Evolutionary conservation across 2,113 vertebrate species (phyloP).

Genomic region (Spermophilus dauricus): DNA sequence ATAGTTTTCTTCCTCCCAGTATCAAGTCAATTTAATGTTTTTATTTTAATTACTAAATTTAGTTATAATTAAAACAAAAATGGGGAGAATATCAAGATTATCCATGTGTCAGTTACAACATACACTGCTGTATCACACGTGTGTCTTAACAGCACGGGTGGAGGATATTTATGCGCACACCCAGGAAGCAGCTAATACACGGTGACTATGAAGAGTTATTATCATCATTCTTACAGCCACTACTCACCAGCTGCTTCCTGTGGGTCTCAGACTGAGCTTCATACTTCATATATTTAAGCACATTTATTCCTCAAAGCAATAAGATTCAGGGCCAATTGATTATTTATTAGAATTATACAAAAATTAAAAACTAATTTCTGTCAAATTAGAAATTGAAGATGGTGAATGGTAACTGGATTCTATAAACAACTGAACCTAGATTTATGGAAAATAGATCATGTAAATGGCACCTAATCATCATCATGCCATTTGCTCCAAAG

Average conservation of each 20-base stretch:
- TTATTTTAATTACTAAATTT: neutral
- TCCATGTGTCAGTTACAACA: neutral
- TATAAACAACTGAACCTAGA: neutral
- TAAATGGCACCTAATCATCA: neutral
- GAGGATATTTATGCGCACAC: neutral
- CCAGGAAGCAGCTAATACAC: neutral
- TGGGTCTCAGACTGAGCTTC: neutral
- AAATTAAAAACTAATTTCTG: neutral
- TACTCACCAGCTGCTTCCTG: neutral
- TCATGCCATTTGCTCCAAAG: neutral
- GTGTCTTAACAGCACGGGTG: neutral
- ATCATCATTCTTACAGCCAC: neutral
- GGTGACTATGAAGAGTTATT: rapidly evolving
- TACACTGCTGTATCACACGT: neutral
- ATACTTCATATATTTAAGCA: neutral
- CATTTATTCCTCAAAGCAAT: neutral
- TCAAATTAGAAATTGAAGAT: constrained; percentile 20
- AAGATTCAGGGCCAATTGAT: neutral
- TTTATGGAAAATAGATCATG: neutral
- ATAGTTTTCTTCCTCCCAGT: constrained; percentile 6
- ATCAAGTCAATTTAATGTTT: neutral
- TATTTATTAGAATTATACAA: neutral
- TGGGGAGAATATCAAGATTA: neutral
- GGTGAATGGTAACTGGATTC: neutral
- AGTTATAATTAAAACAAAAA: constrained; percentile 2